These are phyloP conservation scores for Periphyllus acericola DNA, from an alignment of 2,888 invertebrate genomes.

Conservation along the genomic window DNA sequence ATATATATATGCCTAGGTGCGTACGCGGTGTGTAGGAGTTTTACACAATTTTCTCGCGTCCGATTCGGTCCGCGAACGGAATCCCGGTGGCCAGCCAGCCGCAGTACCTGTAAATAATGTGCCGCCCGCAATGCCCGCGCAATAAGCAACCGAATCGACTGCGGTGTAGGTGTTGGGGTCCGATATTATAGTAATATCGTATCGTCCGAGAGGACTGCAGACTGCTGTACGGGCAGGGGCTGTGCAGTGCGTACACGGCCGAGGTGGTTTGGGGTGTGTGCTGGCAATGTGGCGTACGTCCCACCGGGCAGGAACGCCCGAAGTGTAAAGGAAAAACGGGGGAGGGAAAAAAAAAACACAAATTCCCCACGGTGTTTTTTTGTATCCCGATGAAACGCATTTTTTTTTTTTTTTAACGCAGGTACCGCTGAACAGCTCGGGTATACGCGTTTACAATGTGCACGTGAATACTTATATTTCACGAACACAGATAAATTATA, in stretches of 20 bases:
- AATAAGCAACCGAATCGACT: conserved; percentile 32
- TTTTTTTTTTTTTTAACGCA: not conserved
- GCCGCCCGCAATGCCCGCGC: not conserved
- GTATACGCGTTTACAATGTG: no score
- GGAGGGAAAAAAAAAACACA: not conserved
- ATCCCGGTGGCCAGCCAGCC: not conserved
- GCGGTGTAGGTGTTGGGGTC: conserved; percentile 12
- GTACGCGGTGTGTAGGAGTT: no score
- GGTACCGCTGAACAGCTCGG: no score
- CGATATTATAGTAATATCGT: not conserved
- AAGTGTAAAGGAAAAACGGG: no score
- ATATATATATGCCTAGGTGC: no score
- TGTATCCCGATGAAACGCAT: not conserved
- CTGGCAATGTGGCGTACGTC: not conserved
- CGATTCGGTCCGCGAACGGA: not conserved
- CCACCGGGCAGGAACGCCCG: not conserved
- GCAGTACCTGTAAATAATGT: no score
- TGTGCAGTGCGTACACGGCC: no score
- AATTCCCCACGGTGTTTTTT: not conserved
- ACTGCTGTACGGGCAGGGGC: no score
- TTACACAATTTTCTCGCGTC: not conserved
- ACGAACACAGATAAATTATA: not conserved
- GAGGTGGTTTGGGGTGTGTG: no score
- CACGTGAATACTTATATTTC: no score
- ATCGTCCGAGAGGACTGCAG: not conserved